Evolutionary conservation across 2,797 vertebrate species (phyloP).

Genomic region (Hoplostethus mediterraneus): DNA sequence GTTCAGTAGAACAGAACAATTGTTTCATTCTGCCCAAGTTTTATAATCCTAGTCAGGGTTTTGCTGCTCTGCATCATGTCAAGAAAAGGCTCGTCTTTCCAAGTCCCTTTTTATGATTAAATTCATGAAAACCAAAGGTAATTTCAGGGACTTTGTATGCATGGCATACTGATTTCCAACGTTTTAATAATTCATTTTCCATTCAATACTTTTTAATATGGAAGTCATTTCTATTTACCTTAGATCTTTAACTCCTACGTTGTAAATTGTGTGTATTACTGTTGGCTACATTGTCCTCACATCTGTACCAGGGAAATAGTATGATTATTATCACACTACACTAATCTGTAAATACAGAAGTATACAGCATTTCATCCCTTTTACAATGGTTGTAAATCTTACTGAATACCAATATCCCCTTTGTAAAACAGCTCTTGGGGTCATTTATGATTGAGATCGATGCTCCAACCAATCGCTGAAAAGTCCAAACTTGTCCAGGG

Average conservation of each 20-base stretch:
- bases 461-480: constrained; percentile 28
- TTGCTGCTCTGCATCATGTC: too few relatives aligned
- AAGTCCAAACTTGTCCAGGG: constrained; percentile 28
- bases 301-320: not conserved
- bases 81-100: too few relatives aligned
- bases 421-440: constrained; percentile 22
- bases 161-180: not conserved
- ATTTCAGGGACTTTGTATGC: not conserved
- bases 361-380: not conserved
- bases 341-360: not conserved
- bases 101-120: too few relatives aligned
- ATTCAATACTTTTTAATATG: not conserved
- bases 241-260: not conserved
- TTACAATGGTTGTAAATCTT: constrained; percentile 23
- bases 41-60: not conserved
- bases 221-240: not conserved
- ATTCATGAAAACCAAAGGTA: too few relatives aligned
- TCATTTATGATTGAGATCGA: constrained; percentile 40
- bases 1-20: not conserved
- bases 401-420: constrained; percentile 6
- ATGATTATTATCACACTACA: not conserved
- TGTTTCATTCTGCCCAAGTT: not conserved
- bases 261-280: not conserved
- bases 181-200: not conserved
- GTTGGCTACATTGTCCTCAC: not conserved